Percentiles rank a stretch among this genome's conserved stretches.
phyloP scores from a whole-genome alignment of 2,113 vertebrate genomes.

The Parus major region DNA sequence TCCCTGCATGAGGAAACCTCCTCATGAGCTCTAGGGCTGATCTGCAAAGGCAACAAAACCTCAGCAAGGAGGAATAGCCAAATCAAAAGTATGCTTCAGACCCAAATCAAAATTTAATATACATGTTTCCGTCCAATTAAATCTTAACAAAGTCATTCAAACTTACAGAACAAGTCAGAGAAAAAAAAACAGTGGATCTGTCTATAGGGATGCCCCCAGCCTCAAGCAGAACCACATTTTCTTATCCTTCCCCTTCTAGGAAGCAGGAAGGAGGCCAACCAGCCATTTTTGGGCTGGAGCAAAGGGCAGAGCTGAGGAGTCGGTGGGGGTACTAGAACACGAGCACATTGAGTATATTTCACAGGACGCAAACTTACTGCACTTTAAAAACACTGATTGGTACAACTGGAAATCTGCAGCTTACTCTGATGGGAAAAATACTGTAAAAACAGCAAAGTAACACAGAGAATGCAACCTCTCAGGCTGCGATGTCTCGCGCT shows the following conservation, averaged over 20 bases:
- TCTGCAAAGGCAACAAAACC: neutral
- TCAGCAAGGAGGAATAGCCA: neutral
- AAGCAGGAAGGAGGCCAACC: neutral
- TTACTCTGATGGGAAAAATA: fast-evolving
- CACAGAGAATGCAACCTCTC: fast-evolving
- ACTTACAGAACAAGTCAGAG: neutral
- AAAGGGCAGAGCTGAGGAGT: neutral
- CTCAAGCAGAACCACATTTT: neutral
- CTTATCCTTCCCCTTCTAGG: fast-evolving
- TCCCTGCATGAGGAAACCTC: fast-evolving
- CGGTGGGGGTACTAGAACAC: fast-evolving
- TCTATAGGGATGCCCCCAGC: too few relatives aligned
- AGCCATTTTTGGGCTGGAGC: neutral
- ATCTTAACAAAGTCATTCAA: neutral
- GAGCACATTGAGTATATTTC: fast-evolving
- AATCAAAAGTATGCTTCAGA: neutral
- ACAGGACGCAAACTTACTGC: fast-evolving
- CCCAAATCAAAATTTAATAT: neutral
- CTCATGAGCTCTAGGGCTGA: neutral
- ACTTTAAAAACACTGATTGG: fast-evolving
- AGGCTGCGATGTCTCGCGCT: fast-evolving
- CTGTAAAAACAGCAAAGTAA: neutral
- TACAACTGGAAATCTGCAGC: neutral
- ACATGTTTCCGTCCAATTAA: fast-evolving
- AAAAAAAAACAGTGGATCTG: neutral